These are phyloP conservation scores for Chiridota heheva DNA, from an alignment of 35 echinoderm and acorn worm species.

Conservation along the genomic window DNA sequence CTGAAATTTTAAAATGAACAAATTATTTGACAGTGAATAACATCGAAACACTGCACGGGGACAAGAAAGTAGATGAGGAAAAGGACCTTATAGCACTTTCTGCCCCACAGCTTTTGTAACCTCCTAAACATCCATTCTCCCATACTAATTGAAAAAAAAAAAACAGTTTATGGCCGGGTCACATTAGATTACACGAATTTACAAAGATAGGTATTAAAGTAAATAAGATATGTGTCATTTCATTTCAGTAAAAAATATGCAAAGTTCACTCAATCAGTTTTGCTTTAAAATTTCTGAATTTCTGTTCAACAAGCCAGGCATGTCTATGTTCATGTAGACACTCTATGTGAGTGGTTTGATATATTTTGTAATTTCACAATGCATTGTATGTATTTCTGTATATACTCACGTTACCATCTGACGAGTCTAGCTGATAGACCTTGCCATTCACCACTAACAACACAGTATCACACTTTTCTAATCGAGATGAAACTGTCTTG, in stretches of 20 bases:
- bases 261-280: not conserved
- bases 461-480: too few relatives aligned
- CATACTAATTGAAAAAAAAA: too few relatives aligned
- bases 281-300: not conserved
- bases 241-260: not conserved
- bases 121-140: not conserved
- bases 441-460: too few relatives aligned
- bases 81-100: too few relatives aligned
- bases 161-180: not conserved
- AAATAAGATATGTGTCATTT: not conserved
- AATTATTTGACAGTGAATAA: too few relatives aligned
- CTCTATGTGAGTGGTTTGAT: not conserved
- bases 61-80: too few relatives aligned
- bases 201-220: not conserved
- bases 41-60: too few relatives aligned
- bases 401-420: constrained; percentile 5
- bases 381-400: too few relatives aligned
- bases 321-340: not conserved
- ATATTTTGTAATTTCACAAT: not conserved
- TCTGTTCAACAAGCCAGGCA: not conserved
- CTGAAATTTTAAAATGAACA: too few relatives aligned
- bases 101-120: not conserved
- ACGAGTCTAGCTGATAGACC: not conserved
- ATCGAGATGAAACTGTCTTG: too few relatives aligned
- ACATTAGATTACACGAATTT: not conserved